Percentiles rank a stretch among this genome's conserved stretches.
Evolutionary conservation across 2,797 vertebrate genomes (phyloP).

Genomic region (Cetoscarus ocellatus): DNA sequence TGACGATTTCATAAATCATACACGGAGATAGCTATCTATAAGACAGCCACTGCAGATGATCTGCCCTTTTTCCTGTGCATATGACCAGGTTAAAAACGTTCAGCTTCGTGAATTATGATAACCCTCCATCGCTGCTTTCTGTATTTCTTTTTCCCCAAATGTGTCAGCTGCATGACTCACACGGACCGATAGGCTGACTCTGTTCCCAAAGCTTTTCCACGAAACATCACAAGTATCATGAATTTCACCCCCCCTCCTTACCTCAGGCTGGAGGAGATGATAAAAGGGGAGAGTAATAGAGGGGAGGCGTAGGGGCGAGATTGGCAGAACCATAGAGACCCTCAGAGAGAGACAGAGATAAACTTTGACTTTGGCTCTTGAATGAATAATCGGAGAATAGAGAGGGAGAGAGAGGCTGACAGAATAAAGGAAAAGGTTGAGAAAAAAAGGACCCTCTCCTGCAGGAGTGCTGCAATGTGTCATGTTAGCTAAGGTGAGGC

Average conservation of each 20-base stretch:
- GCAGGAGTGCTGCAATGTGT: constrained; percentile 9
- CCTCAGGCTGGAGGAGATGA: constrained; percentile 24
- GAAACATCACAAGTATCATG: constrained; percentile 59
- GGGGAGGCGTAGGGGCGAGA: constrained; percentile 20
- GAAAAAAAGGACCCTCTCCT: constrained; percentile 13
- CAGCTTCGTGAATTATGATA: constrained; percentile 16
- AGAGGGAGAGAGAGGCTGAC: constrained; percentile 48
- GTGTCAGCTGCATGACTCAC: constrained; percentile 68
- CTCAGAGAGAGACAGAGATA: constrained; percentile 36
- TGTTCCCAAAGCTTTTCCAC: constrained; percentile 54
- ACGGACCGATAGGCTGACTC: constrained; percentile 58
- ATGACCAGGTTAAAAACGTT: not conserved
- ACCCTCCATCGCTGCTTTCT: constrained; percentile 6
- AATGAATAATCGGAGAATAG: constrained; percentile 51
- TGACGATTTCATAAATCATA: constrained; percentile 47
- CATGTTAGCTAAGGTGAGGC: constrained; percentile 26
- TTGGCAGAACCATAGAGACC: constrained; percentile 36
- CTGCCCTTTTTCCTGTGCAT: not conserved
- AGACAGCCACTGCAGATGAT: constrained; percentile 7
- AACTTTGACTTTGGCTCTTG: constrained; percentile 63
- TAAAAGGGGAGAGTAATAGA: constrained; percentile 47
- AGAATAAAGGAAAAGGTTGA: constrained; percentile 6
- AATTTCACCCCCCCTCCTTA: constrained; percentile 23
- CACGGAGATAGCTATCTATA: constrained; percentile 23
- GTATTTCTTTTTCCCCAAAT: constrained; percentile 17